These are phyloP conservation scores for Miltochrista miniata DNA, from an alignment of 2,888 invertebrate species.

Conservation along the genomic window DNA sequence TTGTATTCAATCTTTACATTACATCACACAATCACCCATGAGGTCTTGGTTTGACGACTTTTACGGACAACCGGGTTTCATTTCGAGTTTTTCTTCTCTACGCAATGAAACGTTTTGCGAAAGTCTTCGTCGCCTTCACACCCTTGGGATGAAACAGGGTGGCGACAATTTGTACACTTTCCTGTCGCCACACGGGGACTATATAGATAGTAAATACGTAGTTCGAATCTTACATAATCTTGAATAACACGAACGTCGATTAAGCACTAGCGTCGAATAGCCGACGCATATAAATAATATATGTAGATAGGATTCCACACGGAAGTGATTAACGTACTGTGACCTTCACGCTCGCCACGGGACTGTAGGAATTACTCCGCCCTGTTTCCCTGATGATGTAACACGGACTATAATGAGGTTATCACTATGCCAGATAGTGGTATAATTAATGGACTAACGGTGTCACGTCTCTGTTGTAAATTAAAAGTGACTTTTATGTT, in stretches of 20 bases:
- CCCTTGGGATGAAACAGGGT: too few relatives aligned
- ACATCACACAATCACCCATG: too few relatives aligned
- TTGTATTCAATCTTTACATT: too few relatives aligned
- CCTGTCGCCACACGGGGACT: too few relatives aligned
- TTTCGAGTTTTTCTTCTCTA: too few relatives aligned
- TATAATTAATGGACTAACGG: constrained; percentile 34
- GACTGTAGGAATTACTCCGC: constrained; percentile 55
- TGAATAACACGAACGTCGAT: constrained; percentile 18
- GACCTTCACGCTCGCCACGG: constrained; percentile 65
- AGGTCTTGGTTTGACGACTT: too few relatives aligned
- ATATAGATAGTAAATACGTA: too few relatives aligned
- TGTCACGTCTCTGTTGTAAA: neutral
- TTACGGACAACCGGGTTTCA: too few relatives aligned
- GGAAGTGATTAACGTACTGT: constrained; percentile 65
- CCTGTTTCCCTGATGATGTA: constrained; percentile 72
- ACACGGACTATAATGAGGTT: constrained; percentile 37
- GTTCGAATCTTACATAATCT: constrained; percentile 12
- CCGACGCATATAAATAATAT: constrained; percentile 51
- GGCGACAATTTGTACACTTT: too few relatives aligned
- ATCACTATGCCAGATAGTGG: constrained; percentile 33
- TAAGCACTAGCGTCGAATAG: constrained; percentile 25
- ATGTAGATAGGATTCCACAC: constrained; percentile 65
- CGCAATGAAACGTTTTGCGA: too few relatives aligned
- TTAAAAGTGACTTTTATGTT: too few relatives aligned
- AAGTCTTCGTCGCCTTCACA: too few relatives aligned